Base-by-base conservation (phyloP, 1,140 invertebrate species). In the Lepidostoma basale region DNA sequence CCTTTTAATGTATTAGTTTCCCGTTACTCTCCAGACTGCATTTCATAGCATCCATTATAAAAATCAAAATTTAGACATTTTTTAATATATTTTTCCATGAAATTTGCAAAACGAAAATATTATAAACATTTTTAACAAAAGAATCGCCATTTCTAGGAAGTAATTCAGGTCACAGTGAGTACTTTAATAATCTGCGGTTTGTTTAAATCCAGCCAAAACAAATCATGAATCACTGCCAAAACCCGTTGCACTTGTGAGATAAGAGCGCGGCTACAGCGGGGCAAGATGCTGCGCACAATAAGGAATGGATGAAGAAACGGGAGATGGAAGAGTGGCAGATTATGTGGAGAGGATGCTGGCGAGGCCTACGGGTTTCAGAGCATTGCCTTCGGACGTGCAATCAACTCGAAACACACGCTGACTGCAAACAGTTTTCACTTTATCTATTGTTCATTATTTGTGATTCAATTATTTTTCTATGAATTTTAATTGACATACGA, bases 161-260 rank as follows among this genome's bases (percentile, higher is more conserved):
- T 44, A 68, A 68, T 68, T 71, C 36, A 18, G 69, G 64, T 56
- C 60, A 72, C n/a, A n/a, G n/a, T n/a, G 52, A 22, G 20, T 44
- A 40, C 60, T 40, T 60, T 68, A 49, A 60, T 45, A 68, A 66
- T 45, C 40, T 45, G 45, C 45, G 52, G 62, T 18, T 36, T 49
- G 20, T 26, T 42, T 40, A 44, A 67, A 44, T 42, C 14, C 42
- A 20, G 60, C 70, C 70, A 68, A 72, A 72, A 72, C 70, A 72
- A 72, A 72, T 72, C 66, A 66, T 64, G 70, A 72, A 68, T 72
- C 70, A 72, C 70, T 72, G 70, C 70, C 70, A 72, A 72, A 72
- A 62, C 66, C 62, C 66, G 66, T 72, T 60, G 64, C 49, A 28
- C 49, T 54, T 28, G 16, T 44, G 2, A 36, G 1, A 36, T n/a